A percentile compares a stretch with the other conserved stretches of the same genome.
These are phyloP conservation scores for Acropora yongei DNA, from an alignment of 64 coral and sea anemone species.

Conservation along the genomic window DNA sequence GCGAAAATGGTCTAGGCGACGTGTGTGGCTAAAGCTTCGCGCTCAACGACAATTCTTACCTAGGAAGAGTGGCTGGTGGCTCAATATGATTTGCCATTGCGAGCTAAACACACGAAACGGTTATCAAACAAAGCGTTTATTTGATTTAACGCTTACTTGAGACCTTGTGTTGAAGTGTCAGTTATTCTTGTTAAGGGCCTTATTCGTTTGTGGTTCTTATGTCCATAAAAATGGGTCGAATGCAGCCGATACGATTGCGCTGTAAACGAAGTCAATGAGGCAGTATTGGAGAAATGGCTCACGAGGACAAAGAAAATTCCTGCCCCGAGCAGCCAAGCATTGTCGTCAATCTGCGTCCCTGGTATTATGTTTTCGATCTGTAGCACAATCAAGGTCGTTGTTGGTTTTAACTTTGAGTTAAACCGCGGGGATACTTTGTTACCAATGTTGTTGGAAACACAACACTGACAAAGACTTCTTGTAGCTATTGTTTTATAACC, in stretches of 20 bases:
- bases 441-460: no score
- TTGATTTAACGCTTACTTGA: not conserved
- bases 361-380: no score
- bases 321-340: not conserved
- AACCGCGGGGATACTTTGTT: no score
- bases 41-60: not conserved
- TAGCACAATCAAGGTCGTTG: no score
- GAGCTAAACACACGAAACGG: not conserved
- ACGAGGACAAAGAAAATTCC: not conserved
- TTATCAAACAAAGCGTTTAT: conserved; percentile 7
- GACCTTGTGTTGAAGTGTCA: not conserved
- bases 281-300: not conserved
- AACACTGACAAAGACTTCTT: no score
- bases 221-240: no score
- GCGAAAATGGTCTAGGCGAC: not conserved
- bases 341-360: no score
- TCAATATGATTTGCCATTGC: not conserved
- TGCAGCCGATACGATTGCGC: no score
- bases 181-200: not conserved
- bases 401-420: no score
- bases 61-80: not conserved
- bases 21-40: not conserved
- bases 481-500: no score
- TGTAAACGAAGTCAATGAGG: no score
- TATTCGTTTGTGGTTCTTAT: not conserved